phyloP scores from a whole-genome alignment of 2,888 invertebrate species.

The Hyposoter didymator region DNA sequence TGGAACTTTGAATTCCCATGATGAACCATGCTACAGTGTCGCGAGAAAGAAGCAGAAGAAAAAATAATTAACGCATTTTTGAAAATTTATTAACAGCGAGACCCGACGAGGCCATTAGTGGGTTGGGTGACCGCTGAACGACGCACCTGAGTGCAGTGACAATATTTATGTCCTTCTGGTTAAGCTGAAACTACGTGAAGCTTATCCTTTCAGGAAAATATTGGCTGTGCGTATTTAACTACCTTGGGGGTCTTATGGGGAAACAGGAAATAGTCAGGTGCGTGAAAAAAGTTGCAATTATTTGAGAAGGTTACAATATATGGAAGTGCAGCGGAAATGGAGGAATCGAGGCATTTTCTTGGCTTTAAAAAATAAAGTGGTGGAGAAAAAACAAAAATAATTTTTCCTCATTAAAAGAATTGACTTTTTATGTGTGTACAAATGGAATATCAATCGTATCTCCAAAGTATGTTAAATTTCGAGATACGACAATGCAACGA shows the following conservation, averaged over 20 bases:
- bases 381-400: background rate
- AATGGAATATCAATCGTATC: constrained; percentile 13
- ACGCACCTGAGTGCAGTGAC: too few species aligned
- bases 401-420: background rate
- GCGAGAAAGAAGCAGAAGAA: too few species aligned
- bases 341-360: background rate
- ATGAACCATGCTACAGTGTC: background rate
- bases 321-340: too few species aligned
- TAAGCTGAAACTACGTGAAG: too few species aligned
- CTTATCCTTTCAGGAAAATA: too few species aligned
- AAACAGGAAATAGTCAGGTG: too few species aligned
- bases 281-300: too few species aligned
- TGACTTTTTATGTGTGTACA: background rate
- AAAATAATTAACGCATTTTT: too few species aligned
- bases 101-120: background rate
- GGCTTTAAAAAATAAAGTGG: background rate
- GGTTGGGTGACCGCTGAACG: background rate
- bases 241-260: too few species aligned
- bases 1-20: background rate
- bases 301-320: too few species aligned
- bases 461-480: constrained; percentile 72
- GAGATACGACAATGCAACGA: constrained; percentile 73
- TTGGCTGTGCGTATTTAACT: too few species aligned
- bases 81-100: background rate
- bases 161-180: too few species aligned